These are phyloP conservation scores for Rhincodon typus DNA, from an alignment of 2,797 vertebrate species.

Conservation along the genomic window DNA sequence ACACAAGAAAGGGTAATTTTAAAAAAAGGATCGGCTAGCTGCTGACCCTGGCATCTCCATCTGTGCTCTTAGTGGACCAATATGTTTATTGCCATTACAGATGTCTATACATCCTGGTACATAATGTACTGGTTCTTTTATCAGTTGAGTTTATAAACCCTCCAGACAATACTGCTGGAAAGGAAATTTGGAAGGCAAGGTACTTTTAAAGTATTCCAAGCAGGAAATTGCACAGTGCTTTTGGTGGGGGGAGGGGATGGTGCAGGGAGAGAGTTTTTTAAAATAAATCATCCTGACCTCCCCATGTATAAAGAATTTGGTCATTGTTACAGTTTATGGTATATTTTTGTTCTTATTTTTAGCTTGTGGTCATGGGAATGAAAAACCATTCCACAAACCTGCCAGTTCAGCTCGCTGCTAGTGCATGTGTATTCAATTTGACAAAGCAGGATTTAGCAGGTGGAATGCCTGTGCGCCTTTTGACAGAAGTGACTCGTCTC, in stretches of 20 bases:
- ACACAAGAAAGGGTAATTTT: not conserved
- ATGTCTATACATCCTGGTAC: not conserved
- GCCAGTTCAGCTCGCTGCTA: slow-evolving; percentile 92
- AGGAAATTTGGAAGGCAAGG: not conserved
- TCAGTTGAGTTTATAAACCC: not conserved
- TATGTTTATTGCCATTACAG: not conserved
- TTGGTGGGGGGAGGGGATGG: too few species aligned
- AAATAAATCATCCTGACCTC: too few species aligned
- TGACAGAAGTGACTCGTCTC: slow-evolving; percentile 85
- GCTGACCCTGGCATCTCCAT: not conserved
- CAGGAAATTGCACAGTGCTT: not conserved
- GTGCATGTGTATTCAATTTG: slow-evolving; percentile 95
- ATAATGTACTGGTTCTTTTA: not conserved
- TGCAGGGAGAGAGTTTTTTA: too few species aligned
- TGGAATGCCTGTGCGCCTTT: slow-evolving; percentile 85
- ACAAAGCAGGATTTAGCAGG: slow-evolving; percentile 93
- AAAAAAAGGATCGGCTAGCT: not conserved
- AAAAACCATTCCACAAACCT: slow-evolving; percentile 88
- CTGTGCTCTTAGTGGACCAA: not conserved
- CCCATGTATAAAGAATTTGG: too few species aligned
- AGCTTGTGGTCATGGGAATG: slow-evolving; percentile 96
- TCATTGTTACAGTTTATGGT: not conserved
- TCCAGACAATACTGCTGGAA: not conserved
- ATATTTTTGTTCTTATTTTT: slow-evolving; percentile 38
- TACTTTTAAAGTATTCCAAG: not conserved